Percentiles rank a stretch among this genome's conserved stretches.
Evolutionary conservation across 2,113 vertebrate species (phyloP).

Genomic region (Numenius arquata): DNA sequence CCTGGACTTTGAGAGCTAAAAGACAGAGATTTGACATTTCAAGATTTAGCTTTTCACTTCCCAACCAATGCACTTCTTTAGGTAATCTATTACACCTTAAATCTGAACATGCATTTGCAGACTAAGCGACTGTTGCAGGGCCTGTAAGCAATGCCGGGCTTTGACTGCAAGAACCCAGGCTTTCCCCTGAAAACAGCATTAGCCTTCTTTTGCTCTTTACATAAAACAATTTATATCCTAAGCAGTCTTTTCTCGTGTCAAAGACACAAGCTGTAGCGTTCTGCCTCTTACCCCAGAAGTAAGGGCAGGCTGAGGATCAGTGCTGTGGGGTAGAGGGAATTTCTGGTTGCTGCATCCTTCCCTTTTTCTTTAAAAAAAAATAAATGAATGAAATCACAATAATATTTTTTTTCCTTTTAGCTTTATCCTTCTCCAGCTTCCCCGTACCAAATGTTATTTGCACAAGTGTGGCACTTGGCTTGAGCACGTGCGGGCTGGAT

Average conservation of each 20-base stretch:
- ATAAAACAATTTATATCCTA: not conserved
- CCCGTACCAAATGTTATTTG: not conserved
- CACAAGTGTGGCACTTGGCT: not conserved
- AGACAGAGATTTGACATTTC: not conserved
- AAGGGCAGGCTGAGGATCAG: not conserved
- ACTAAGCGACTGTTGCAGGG: not conserved
- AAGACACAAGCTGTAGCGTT: not conserved
- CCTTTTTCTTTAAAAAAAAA: not conserved
- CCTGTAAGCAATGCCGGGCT: rapidly evolving
- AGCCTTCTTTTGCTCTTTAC: not conserved
- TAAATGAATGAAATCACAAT: not conserved
- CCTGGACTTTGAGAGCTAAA: not conserved
- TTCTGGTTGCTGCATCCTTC: not conserved
- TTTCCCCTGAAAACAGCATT: not conserved
- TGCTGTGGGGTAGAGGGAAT: not conserved
- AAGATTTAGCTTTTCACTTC: not conserved
- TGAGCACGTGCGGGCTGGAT: not conserved
- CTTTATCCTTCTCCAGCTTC: not conserved
- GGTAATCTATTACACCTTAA: not conserved
- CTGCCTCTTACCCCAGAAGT: not conserved
- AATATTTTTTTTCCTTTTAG: not conserved
- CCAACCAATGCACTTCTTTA: not conserved
- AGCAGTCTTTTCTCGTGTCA: not conserved
- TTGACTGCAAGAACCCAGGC: not conserved
- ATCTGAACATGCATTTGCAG: not conserved